Conservation (phyloP, 2,113 vertebrate genomes). For the Mola mola region DNA sequence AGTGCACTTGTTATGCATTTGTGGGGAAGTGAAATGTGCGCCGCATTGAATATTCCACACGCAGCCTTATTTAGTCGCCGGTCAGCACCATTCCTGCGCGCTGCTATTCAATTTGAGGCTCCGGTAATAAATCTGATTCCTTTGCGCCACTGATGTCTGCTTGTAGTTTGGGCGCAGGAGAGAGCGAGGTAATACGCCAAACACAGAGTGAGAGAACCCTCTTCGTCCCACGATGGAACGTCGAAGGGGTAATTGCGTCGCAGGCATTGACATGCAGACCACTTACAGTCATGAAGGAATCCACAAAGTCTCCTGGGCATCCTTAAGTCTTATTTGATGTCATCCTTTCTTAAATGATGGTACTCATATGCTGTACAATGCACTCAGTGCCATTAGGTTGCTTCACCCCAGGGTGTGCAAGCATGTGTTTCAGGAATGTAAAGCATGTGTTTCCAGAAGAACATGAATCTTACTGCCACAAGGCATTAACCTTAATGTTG, state of each 20-base stretch:
- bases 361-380: not conserved
- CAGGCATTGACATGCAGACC: constrained; percentile 32
- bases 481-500: no score
- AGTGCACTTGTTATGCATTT: constrained; percentile 56
- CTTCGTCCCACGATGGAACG: constrained; percentile 15
- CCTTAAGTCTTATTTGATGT: constrained; percentile 14
- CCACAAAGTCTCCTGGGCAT: constrained; percentile 9
- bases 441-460: no score
- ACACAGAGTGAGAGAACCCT: constrained; percentile 41
- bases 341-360: not conserved
- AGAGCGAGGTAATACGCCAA: constrained; percentile 27
- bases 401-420: not conserved
- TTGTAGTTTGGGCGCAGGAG: constrained; percentile 24
- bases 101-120: constrained; percentile 55
- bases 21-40: constrained; percentile 37
- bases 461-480: no score
- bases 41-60: constrained; percentile 15
- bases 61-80: constrained; percentile 27
- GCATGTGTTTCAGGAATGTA: not conserved
- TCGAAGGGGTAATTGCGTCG: constrained; percentile 39
- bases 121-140: constrained; percentile 55
- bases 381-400: not conserved
- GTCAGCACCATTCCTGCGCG: constrained; percentile 55
- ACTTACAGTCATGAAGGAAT: constrained; percentile 12
- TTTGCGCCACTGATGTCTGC: constrained; percentile 16